Evolutionary conservation across 2,797 vertebrate genomes (phyloP).

Genomic region (Botia almorhae): DNA sequence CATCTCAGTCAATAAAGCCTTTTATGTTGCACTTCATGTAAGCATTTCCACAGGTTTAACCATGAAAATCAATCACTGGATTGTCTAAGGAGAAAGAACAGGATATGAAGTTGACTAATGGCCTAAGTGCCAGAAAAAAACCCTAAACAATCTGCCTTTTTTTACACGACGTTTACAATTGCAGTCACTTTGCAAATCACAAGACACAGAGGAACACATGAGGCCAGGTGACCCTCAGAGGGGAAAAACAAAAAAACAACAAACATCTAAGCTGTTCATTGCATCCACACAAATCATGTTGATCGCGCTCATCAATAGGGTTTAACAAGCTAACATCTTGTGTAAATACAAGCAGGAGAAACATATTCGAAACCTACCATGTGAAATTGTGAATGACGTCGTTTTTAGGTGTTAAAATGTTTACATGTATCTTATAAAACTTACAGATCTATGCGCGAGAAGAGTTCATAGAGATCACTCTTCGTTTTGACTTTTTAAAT

Average conservation of each 20-base stretch:
- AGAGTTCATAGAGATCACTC: neutral
- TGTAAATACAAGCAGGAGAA: slow-evolving; percentile 36
- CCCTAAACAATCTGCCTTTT: slow-evolving; percentile 53
- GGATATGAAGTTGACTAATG: slow-evolving; percentile 41
- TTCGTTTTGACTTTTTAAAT: neutral
- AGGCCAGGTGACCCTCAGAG: slow-evolving; percentile 54
- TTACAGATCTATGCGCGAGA: slow-evolving; percentile 24
- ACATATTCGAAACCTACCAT: slow-evolving; percentile 26
- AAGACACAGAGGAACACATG: slow-evolving; percentile 57
- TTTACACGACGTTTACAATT: slow-evolving; percentile 16
- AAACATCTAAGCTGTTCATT: slow-evolving; percentile 28
- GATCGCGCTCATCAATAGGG: neutral
- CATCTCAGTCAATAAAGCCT: slow-evolving; percentile 70
- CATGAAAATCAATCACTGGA: slow-evolving; percentile 45
- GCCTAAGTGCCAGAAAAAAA: slow-evolving; percentile 36
- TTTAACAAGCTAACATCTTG: neutral
- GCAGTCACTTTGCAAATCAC: slow-evolving; percentile 48
- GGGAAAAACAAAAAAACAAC: slow-evolving; percentile 46
- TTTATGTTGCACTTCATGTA: slow-evolving; percentile 47
- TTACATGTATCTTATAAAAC: slow-evolving; percentile 21
- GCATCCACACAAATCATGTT: slow-evolving; percentile 18
- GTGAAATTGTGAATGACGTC: slow-evolving; percentile 16
- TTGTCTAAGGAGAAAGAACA: slow-evolving; percentile 45
- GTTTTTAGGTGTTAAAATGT: slow-evolving; percentile 30
- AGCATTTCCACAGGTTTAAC: slow-evolving; percentile 71